Conservation (phyloP, 2,888 invertebrate genomes). For the Penaeus monodon region DNA sequence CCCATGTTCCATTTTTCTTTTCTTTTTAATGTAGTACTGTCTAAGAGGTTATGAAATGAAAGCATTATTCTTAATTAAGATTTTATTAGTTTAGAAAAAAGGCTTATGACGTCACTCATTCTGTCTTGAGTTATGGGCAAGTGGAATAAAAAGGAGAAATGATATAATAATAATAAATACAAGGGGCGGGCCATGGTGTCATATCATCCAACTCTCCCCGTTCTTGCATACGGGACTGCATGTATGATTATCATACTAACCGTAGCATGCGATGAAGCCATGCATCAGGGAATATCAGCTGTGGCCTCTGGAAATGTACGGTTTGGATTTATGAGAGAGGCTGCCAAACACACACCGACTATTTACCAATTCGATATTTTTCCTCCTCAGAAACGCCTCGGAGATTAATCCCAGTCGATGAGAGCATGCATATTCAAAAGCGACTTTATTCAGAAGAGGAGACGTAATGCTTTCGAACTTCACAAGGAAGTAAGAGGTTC, state of each 20-base stretch:
- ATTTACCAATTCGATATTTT: background rate
- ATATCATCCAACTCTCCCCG: background rate
- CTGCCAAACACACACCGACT: background rate
- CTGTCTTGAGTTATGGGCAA: no score
- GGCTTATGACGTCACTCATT: no score
- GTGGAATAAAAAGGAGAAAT: no score
- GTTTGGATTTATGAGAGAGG: slow-evolving; percentile 8
- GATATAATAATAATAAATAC: background rate
- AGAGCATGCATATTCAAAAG: slow-evolving; percentile 21
- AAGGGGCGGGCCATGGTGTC: background rate
- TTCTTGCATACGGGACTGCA: slow-evolving; percentile 21
- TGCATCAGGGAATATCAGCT: slow-evolving; percentile 28
- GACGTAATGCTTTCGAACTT: slow-evolving; percentile 21
- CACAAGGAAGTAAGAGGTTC: background rate
- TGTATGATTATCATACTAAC: slow-evolving; percentile 23
- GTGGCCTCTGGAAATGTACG: background rate
- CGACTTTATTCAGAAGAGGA: background rate
- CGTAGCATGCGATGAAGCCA: slow-evolving; percentile 36
- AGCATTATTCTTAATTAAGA: no score
- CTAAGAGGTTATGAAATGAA: no score
- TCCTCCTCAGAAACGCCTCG: background rate
- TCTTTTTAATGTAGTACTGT: no score
- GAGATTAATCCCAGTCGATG: background rate
- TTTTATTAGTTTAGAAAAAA: no score
- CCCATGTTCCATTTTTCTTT: no score